phyloP scores from a whole-genome alignment of 53 echinoderm and acorn worm genomes.

The Stichopus horrens region DNA sequence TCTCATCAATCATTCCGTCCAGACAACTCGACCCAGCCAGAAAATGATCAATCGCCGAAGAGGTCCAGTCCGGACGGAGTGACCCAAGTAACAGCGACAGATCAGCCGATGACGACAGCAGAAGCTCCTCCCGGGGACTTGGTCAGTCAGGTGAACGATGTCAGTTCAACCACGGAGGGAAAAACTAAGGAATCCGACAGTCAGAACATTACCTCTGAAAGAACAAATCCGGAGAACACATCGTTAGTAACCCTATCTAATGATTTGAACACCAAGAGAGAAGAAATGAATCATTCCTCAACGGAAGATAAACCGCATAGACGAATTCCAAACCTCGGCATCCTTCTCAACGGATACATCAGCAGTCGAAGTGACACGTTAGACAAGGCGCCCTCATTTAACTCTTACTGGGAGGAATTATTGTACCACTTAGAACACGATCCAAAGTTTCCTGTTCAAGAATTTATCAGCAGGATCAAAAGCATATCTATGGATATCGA shows the following conservation, averaged over 20 bases:
- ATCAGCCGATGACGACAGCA: background rate
- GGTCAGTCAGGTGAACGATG: background rate
- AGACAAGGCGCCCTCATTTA: background rate
- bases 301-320: background rate
- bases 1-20: background rate
- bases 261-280: background rate
- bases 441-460: slow-evolving; percentile 78
- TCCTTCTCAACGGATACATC: slow-evolving; percentile 47
- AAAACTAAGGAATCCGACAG: background rate
- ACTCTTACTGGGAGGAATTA: slow-evolving; percentile 46
- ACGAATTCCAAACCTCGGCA: background rate
- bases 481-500: slow-evolving; percentile 35
- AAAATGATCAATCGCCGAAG: background rate
- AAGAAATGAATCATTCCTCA: background rate
- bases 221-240: background rate
- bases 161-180: background rate
- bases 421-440: slow-evolving; percentile 70
- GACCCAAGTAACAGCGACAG: background rate
- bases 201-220: background rate
- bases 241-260: background rate
- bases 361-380: background rate
- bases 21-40: background rate
- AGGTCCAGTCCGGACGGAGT: slow-evolving; percentile 26
- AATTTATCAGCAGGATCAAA: slow-evolving; percentile 64
- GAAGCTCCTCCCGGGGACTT: background rate